Conservation (phyloP, 2,888 invertebrate species). For the Lasioglossum oenotherae region DNA sequence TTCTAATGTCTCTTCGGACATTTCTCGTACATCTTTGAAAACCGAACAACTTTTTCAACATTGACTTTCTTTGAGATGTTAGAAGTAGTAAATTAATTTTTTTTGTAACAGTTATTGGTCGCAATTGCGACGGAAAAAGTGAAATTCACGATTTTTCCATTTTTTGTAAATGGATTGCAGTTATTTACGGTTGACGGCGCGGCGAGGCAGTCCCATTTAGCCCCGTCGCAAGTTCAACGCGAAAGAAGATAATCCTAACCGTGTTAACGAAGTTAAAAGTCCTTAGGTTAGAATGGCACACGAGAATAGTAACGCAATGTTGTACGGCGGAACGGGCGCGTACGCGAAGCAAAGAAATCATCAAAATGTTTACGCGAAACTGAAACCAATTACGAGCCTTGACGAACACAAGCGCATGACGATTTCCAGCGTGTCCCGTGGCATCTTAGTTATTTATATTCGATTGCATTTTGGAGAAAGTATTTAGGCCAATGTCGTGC, state of each 20-base stretch:
- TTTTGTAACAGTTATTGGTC: no score
- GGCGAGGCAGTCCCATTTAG: not conserved
- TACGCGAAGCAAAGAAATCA: not conserved
- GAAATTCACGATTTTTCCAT: no score
- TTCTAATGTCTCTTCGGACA: not conserved
- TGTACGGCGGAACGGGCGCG: not conserved
- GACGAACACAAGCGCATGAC: not conserved
- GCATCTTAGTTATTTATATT: slow-evolving; percentile 56
- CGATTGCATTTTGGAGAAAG: slow-evolving; percentile 50
- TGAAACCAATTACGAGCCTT: not conserved
- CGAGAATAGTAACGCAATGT: not conserved
- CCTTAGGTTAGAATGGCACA: not conserved
- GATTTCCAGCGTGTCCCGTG: slow-evolving; percentile 9
- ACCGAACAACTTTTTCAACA: no score
- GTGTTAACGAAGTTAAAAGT: not conserved
- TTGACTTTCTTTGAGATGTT: no score
- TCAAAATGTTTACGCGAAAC: not conserved
- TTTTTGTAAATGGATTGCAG: no score
- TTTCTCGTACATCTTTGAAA: no score
- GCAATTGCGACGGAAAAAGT: no score
- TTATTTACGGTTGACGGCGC: not conserved
- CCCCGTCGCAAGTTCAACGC: not conserved
- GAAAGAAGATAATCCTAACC: not conserved
- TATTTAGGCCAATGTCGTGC: slow-evolving; percentile 57
- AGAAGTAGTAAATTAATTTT: no score